Conservation (phyloP, 2,888 invertebrate species). For the Yponomeuta cagnagella region DNA sequence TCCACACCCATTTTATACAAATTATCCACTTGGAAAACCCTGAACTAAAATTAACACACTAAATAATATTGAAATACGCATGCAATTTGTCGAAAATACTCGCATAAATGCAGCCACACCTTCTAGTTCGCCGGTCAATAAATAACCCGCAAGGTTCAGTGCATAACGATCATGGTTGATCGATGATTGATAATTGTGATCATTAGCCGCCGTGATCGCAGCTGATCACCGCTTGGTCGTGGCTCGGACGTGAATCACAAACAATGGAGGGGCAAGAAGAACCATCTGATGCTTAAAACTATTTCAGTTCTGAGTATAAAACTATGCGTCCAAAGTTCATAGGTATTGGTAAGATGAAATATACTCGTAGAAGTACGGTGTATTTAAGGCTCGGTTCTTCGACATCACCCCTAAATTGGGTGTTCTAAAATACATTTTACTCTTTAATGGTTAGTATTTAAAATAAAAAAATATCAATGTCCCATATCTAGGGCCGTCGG, state of each 20-base stretch:
- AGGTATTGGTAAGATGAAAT: too few species aligned
- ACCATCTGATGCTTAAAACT: not conserved
- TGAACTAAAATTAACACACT: not conserved
- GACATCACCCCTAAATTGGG: too few species aligned
- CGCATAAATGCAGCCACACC: not conserved
- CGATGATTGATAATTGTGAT: constrained; percentile 9
- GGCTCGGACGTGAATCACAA: not conserved
- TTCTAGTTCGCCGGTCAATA: not conserved
- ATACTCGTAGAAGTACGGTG: too few species aligned
- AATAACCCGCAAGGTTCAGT: not conserved
- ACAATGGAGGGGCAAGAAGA: not conserved
- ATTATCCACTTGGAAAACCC: not conserved
- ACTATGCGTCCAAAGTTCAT: not conserved
- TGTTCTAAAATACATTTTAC: too few species aligned
- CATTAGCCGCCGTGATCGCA: not conserved
- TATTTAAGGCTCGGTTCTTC: too few species aligned
- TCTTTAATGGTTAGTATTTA: too few species aligned
- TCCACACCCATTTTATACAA: not conserved
- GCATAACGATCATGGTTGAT: constrained; percentile 1
- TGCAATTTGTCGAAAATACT: not conserved
- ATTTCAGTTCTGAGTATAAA: not conserved
- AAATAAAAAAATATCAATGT: too few species aligned
- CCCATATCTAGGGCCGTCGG: too few species aligned
- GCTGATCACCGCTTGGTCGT: not conserved
- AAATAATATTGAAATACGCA: not conserved